Percentiles rank a stretch among this genome's conserved stretches.
Evolutionary conservation across 2,888 invertebrate species (phyloP).

Genomic region (Plebejus anna): DNA sequence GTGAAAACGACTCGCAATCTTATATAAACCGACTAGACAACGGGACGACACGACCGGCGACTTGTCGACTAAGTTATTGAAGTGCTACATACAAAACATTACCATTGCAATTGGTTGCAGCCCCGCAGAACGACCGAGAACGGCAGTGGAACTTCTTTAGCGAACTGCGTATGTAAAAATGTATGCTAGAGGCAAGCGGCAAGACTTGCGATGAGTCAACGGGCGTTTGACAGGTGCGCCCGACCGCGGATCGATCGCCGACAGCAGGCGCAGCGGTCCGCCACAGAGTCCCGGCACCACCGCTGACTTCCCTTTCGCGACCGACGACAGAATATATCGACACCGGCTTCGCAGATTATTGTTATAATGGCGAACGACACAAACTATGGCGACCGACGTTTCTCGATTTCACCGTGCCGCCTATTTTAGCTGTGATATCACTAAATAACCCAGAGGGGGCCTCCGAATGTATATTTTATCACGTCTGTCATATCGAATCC

Average conservation of each 20-base stretch:
- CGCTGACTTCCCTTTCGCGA: slow-evolving; percentile 38
- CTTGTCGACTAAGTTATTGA: neutral
- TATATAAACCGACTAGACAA: slow-evolving; percentile 6
- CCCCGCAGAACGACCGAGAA: slow-evolving; percentile 37
- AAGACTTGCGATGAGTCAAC: slow-evolving; percentile 67
- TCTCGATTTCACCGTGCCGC: slow-evolving; percentile 51
- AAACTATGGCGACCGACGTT: slow-evolving; percentile 67
- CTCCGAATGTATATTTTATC: slow-evolving; percentile 38
- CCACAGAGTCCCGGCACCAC: slow-evolving; percentile 40
- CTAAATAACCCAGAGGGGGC: slow-evolving; percentile 40
- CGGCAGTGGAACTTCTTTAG: slow-evolving; percentile 48
- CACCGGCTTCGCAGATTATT: slow-evolving; percentile 34
- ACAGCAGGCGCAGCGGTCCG: slow-evolving; percentile 57
- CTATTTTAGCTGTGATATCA: slow-evolving; percentile 40
- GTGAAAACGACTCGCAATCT: neutral
- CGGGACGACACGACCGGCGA: slow-evolving; percentile 1
- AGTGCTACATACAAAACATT: slow-evolving; percentile 26
- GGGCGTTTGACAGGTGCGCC: slow-evolving; percentile 70
- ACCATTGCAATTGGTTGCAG: slow-evolving; percentile 30
- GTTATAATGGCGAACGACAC: slow-evolving; percentile 59
- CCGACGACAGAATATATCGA: neutral
- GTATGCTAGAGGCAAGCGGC: slow-evolving; percentile 43
- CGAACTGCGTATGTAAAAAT: slow-evolving; percentile 66
- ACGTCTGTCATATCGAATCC: slow-evolving; percentile 45
- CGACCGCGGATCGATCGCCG: slow-evolving; percentile 75